Conservation (phyloP, 2,113 vertebrate species). For the Sminthopsis crassicaudata region DNA sequence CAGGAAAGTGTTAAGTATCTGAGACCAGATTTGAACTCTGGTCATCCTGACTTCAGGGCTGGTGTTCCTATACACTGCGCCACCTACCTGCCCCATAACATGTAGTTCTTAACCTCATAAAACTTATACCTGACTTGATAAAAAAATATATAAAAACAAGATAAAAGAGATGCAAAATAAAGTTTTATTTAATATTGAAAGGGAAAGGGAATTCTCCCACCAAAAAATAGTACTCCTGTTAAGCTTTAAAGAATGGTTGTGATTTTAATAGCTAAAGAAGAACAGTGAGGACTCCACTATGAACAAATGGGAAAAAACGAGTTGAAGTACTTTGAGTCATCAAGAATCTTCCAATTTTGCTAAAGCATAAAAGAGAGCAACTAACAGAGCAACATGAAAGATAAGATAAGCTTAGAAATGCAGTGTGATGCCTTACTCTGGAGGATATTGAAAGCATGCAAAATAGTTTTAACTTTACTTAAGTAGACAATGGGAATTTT, state of each 20-base stretch:
- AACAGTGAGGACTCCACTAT: background rate
- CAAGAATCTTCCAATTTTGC: background rate
- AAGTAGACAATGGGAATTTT: background rate
- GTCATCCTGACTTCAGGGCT: no score
- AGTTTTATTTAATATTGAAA: background rate
- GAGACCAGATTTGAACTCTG: no score
- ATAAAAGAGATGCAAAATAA: background rate
- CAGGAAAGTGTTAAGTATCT: no score
- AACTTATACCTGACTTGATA: background rate
- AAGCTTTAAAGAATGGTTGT: background rate
- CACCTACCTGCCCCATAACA: background rate
- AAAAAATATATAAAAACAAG: background rate
- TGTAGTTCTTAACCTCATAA: background rate
- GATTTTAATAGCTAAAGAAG: background rate
- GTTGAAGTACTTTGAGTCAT: background rate
- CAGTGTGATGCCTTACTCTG: background rate
- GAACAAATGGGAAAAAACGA: background rate
- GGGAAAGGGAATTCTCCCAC: no score
- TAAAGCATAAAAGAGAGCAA: background rate
- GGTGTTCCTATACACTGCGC: no score
- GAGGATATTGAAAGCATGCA: background rate
- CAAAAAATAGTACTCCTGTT: background rate
- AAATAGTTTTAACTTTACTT: background rate
- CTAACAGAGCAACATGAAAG: background rate
- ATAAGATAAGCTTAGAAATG: background rate